A percentile compares a stretch with the other conserved stretches of the same genome.
phyloP scores from a whole-genome alignment of 2,113 vertebrate species.

The Chroicocephalus ridibundus region DNA sequence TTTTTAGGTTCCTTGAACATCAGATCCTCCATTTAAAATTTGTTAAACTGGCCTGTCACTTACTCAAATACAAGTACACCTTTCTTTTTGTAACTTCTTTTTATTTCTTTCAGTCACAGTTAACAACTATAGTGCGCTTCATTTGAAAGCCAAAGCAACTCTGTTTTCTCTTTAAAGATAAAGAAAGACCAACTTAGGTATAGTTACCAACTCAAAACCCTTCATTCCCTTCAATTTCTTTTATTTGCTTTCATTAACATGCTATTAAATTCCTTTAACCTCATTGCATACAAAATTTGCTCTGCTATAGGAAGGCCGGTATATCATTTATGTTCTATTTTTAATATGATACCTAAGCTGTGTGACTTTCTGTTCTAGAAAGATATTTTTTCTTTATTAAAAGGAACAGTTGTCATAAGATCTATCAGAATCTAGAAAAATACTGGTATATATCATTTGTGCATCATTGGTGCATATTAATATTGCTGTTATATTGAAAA shows the following conservation, averaged over 20 bases:
- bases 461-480: neutral
- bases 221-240: neutral
- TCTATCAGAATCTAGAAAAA: neutral
- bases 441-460: neutral
- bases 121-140: neutral
- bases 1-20: neutral
- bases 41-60: neutral
- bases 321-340: neutral
- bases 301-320: neutral
- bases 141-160: neutral
- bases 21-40: neutral
- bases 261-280: neutral
- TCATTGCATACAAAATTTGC: neutral
- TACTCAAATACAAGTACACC: neutral
- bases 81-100: neutral
- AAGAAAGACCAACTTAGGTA: neutral
- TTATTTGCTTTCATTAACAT: neutral
- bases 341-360: neutral
- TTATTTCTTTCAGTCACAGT: neutral
- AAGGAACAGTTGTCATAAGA: neutral
- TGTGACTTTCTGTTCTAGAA: neutral
- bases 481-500: neutral
- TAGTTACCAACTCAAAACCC: fast-evolving
- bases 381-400: neutral
- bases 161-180: neutral